Evolutionary conservation across 2,888 invertebrate species (phyloP).

Genomic region (Pomacea canaliculata): DNA sequence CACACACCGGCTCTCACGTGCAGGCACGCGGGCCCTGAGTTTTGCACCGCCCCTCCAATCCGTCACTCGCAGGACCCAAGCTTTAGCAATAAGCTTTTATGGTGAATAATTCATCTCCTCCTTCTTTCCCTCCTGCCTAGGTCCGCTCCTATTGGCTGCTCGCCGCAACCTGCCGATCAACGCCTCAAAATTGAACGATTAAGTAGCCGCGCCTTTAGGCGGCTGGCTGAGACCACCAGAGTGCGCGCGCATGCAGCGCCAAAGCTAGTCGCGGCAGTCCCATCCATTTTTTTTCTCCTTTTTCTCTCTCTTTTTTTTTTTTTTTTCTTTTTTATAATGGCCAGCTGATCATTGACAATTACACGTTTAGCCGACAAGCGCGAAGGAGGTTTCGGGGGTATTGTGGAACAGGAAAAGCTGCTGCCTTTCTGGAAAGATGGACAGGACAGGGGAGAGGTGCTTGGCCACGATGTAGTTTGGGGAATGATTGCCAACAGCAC

Average conservation of each 20-base stretch:
- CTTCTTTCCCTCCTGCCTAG: neutral
- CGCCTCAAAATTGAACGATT: slow-evolving; percentile 13
- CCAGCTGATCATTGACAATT: no score
- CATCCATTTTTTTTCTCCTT: neutral
- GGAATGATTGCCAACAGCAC: no score
- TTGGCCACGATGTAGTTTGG: no score
- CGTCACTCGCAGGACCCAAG: neutral
- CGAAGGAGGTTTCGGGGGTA: no score
- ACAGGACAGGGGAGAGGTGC: no score
- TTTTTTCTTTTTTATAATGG: no score
- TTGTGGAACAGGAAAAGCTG: no score
- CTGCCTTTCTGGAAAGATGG: no score
- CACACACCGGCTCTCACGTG: neutral
- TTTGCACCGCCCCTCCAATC: slow-evolving; percentile 4
- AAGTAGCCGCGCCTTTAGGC: neutral
- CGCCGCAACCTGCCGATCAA: neutral
- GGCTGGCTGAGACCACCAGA: neutral
- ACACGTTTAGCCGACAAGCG: no score
- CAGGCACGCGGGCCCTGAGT: neutral
- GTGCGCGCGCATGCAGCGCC: no score
- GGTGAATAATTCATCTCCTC: slow-evolving; percentile 4
- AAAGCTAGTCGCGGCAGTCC: neutral
- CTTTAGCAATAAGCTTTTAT: slow-evolving; percentile 8
- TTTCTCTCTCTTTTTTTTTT: no score
- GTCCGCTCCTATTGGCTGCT: slow-evolving; percentile 12